These are phyloP conservation scores for Cheilosia vernalis DNA, from an alignment of 2,888 invertebrate genomes.

Conservation along the genomic window DNA sequence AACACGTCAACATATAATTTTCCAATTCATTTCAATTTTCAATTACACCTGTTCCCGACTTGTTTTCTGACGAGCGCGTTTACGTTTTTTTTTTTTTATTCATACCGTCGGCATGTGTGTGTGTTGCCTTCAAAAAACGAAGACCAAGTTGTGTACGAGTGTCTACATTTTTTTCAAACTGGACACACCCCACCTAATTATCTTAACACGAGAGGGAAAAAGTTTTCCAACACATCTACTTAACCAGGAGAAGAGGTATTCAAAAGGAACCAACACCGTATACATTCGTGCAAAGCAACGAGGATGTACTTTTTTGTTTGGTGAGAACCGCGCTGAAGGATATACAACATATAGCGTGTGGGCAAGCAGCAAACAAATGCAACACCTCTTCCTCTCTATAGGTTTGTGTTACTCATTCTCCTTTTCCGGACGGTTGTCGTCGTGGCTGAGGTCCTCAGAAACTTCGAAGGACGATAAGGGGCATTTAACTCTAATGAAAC, in stretches of 20 bases:
- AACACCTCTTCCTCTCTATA: slow-evolving; percentile 46
- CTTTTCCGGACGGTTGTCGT: slow-evolving; percentile 27
- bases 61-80: slow-evolving; percentile 64
- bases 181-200: slow-evolving; percentile 73
- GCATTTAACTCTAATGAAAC: slow-evolving; percentile 73
- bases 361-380: slow-evolving; percentile 61
- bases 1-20: slow-evolving; percentile 74
- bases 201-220: slow-evolving; percentile 53
- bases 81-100: not conserved
- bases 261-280: slow-evolving; percentile 23
- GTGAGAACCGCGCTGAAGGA: slow-evolving; percentile 25
- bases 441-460: slow-evolving; percentile 34
- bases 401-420: not conserved
- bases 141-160: not conserved
- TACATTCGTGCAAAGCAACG: slow-evolving; percentile 51
- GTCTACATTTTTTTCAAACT: slow-evolving; percentile 9
- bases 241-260: slow-evolving; percentile 34
- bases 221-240: slow-evolving; percentile 50
- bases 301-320: slow-evolving; percentile 7
- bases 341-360: slow-evolving; percentile 58
- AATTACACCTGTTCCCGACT: slow-evolving; percentile 73
- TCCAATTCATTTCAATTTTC: slow-evolving; percentile 75
- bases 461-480: slow-evolving; percentile 59
- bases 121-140: not conserved
- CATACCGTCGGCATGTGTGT: slow-evolving; percentile 31